A percentile compares a stretch with the other conserved stretches of the same genome.
Conservation (phyloP, 2,888 invertebrate genomes). For the Lamproptera curius region DNA sequence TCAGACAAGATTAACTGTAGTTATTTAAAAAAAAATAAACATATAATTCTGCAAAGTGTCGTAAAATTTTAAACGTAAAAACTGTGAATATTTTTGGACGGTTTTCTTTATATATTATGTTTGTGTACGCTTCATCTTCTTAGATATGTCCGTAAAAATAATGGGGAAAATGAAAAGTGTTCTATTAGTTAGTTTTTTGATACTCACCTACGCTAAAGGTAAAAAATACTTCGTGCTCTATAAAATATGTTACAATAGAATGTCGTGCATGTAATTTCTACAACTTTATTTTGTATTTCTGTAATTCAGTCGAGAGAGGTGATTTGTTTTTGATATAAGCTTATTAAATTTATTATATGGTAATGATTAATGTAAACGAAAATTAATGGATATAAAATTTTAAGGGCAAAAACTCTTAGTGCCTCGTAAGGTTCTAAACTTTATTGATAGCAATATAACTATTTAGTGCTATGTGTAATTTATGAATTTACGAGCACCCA, state of each 20-base stretch:
- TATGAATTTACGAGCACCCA: conserved; percentile 6
- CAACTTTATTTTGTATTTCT: too few relatives aligned
- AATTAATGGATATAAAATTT: too few relatives aligned
- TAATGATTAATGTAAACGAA: too few relatives aligned
- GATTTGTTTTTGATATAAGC: too few relatives aligned
- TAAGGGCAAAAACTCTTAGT: neutral
- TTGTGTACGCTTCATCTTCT: conserved; percentile 1
- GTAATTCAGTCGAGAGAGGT: too few relatives aligned
- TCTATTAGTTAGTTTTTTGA: conserved; percentile 10
- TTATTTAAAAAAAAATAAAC: neutral
- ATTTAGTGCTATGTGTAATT: neutral
- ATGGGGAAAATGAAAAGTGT: conserved; percentile 17
- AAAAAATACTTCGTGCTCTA: too few relatives aligned
- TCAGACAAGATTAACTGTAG: neutral
- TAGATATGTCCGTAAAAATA: conserved; percentile 1
- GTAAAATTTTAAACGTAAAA: too few relatives aligned
- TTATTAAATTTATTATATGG: too few relatives aligned
- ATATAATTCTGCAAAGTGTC: neutral
- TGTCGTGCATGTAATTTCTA: too few relatives aligned
- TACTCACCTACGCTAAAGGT: conserved; percentile 21
- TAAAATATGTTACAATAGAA: too few relatives aligned
- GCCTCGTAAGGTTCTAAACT: neutral
- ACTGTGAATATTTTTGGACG: neutral
- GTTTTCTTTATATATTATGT: neutral
- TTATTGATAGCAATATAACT: conserved; percentile 1